Evolutionary conservation across 2,888 invertebrate genomes (phyloP).

Genomic region (Lepas anatifera): DNA sequence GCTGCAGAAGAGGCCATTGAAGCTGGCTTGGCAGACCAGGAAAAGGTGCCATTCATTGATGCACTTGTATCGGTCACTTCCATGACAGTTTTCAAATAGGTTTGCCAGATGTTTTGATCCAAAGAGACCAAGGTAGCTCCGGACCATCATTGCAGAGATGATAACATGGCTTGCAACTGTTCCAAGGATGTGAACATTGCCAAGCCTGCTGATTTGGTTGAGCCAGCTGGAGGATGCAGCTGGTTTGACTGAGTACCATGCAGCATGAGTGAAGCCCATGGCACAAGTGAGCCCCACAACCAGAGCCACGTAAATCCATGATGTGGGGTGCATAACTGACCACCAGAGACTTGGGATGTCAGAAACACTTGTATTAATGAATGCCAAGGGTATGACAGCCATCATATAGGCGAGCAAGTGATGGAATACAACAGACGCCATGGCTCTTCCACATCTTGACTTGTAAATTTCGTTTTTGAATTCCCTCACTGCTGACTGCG

Average conservation of each 20-base stretch:
- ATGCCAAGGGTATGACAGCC: neutral
- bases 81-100: neutral
- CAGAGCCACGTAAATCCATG: neutral
- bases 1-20: neutral
- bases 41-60: neutral
- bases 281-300: neutral
- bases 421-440: neutral
- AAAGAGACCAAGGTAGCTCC: neutral
- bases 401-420: neutral
- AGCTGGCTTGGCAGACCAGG: neutral
- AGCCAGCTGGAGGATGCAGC: neutral
- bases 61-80: neutral
- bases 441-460: neutral
- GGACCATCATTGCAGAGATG: neutral
- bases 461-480: neutral
- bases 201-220: neutral
- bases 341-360: neutral
- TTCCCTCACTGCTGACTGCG: neutral
- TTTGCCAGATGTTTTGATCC: neutral
- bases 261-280: neutral
- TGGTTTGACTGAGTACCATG: neutral
- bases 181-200: neutral
- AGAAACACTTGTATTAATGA: neutral
- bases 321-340: neutral
- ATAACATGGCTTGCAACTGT: neutral